Evolutionary conservation across 2,888 invertebrate genomes (phyloP), one percentile per base, ranked within the genome.

Genomic region (Oscheius myriophilus): DNA sequence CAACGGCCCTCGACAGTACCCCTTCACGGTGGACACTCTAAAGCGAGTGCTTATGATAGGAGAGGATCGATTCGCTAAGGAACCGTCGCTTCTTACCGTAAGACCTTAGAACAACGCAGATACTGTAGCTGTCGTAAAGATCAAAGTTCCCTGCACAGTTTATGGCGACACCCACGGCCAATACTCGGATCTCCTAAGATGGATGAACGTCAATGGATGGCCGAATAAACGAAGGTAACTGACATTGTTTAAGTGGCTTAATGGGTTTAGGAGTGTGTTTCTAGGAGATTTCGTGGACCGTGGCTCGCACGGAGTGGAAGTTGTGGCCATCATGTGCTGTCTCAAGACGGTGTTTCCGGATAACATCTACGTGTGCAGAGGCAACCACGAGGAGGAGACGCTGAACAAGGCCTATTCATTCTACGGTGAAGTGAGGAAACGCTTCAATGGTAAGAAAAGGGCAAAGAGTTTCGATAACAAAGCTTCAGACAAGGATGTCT

Each of bases 181-280:
- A 54, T 78, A 75, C 55, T 74, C 73, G 21, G 77, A 77, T 52
- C 69, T 77, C 1, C 64, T 61, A 18, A 61, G 78, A 18, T 78
- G 78, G 78, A 57, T 78, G 39, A 76, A 78, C 63, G 59, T 78
- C 21, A 76, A 78, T 58, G 78, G 78, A n/a, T 78, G 74, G 73
- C 78, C 78, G 2, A 64, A 76, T 52, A 65, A 70, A 45, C 69
- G 64, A 9, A n/a, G n/a, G n/a, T n/a, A n/a, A n/a, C n/a, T n/a
- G n/a, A n/a, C n/a, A n/a, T n/a, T 45, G 75, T 33, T 59, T 46
- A 43, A 14, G 12, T 43, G 45, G 12, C 16, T 59, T 59, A 14
- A 42, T n/a, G n/a, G n/a, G n/a, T n/a, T n/a, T n/a, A 52, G 61
- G 14, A 26, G 53, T 43, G 52, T 73, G 33, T 75, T 70, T 55